Evolutionary conservation across 2,797 vertebrate species (phyloP).

Genomic region (Knipowitschia caucasica): DNA sequence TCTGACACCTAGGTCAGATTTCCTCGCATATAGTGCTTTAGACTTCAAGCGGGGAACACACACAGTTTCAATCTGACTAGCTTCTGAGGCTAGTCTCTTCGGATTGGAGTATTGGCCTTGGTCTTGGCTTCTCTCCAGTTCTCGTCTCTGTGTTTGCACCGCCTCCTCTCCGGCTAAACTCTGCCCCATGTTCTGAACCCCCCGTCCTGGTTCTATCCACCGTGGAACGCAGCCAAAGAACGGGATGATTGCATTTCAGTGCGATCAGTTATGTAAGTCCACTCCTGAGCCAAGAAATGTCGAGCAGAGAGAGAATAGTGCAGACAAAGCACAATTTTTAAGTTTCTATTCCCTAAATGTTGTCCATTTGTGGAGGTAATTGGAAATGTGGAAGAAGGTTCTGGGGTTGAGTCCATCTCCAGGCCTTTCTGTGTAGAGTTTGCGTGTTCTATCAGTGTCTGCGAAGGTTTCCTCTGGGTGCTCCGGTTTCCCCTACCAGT

Average conservation of each 20-base stretch:
- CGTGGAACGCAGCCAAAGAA: not conserved
- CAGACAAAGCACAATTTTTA: not conserved
- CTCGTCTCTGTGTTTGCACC: not conserved
- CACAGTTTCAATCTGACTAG: constrained; percentile 12
- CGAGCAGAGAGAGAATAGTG: not conserved
- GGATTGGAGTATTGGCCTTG: not conserved
- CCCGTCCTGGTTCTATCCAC: not conserved
- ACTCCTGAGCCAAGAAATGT: not conserved
- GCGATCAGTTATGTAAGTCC: not conserved
- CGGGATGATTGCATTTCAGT: constrained; percentile 3
- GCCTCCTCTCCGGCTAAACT: constrained; percentile 3
- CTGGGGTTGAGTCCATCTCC: no score
- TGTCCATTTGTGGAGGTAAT: not conserved
- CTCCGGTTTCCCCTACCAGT: no score
- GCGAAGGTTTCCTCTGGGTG: no score
- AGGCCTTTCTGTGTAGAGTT: no score
- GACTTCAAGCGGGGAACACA: no score
- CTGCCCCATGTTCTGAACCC: constrained; percentile 6
- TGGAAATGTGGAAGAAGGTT: not conserved
- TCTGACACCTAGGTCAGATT: no score
- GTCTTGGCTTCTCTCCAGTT: constrained; percentile 14
- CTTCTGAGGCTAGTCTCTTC: no score
- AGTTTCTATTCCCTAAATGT: not conserved
- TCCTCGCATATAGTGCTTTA: no score
- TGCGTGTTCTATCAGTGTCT: no score